A percentile compares a stretch with the other conserved stretches of the same genome.
Evolutionary conservation across 2,797 vertebrate genomes (phyloP).

Genomic region (Pelobates cultripes): DNA sequence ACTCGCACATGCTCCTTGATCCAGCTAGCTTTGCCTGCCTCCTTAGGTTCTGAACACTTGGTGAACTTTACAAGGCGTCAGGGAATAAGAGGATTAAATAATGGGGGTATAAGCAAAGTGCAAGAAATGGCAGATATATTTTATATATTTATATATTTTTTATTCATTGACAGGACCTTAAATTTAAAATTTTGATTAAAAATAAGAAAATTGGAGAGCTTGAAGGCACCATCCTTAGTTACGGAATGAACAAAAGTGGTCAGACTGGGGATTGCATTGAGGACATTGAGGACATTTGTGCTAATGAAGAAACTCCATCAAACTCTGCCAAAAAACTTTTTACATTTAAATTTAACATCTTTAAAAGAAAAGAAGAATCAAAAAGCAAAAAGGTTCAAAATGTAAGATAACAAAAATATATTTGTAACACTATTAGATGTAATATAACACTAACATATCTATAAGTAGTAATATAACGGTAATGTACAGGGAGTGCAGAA

Average conservation of each 20-base stretch:
- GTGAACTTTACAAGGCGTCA: no score
- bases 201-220: conserved; percentile 2
- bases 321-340: background rate
- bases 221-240: background rate
- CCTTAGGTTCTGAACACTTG: no score
- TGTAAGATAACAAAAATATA: no score
- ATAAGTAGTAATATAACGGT: no score
- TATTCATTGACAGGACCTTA: conserved; percentile 6
- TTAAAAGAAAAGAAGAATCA: background rate
- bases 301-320: background rate
- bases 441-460: background rate
- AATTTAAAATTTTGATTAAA: conserved; percentile 29
- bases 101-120: no score
- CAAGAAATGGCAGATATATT: no score
- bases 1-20: no score
- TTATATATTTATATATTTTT: background rate
- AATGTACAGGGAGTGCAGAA: no score
- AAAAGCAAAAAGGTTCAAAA: conserved; percentile 1
- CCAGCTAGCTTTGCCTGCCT: no score
- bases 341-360: background rate
- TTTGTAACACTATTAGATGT: no score
- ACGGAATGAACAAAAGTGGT: background rate
- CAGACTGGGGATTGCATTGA: background rate
- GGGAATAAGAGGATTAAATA: no score
- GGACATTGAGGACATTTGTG: background rate